phyloP scores from a whole-genome alignment of 2,888 invertebrate species.

The Lasioglossum calceatum region DNA sequence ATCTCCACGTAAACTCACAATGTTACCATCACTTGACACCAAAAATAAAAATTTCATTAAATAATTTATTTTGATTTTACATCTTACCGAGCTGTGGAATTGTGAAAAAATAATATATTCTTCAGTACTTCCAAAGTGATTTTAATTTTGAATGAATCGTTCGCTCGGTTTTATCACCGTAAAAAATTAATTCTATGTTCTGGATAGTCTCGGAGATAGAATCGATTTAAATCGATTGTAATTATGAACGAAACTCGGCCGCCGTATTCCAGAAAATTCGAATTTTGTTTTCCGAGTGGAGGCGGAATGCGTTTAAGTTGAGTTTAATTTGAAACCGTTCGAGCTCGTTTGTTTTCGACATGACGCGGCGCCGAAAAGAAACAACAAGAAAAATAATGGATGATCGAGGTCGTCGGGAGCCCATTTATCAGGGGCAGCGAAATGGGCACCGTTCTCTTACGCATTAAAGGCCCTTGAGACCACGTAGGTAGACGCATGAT shows the following conservation, averaged over 20 bases:
- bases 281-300: background rate
- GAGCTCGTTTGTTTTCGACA: background rate
- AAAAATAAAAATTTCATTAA: too few relatives aligned
- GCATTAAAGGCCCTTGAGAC: slow-evolving; percentile 66
- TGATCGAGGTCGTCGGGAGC: slow-evolving; percentile 48
- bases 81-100: background rate
- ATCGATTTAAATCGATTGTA: background rate
- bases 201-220: background rate
- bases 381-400: background rate
- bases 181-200: background rate
- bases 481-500: slow-evolving; percentile 32
- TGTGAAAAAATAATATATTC: background rate
- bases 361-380: background rate
- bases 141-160: background rate
- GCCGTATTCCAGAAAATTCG: background rate
- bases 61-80: background rate
- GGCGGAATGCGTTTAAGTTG: background rate
- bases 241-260: background rate
- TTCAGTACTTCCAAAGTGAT: background rate
- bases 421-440: slow-evolving; percentile 61
- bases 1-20: background rate
- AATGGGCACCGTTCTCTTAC: slow-evolving; percentile 56
- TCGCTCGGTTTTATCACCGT: background rate
- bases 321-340: background rate
- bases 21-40: too few relatives aligned